Evolutionary conservation across 2,797 vertebrate species (phyloP).

Genomic region (Trematomus bernacchii): DNA sequence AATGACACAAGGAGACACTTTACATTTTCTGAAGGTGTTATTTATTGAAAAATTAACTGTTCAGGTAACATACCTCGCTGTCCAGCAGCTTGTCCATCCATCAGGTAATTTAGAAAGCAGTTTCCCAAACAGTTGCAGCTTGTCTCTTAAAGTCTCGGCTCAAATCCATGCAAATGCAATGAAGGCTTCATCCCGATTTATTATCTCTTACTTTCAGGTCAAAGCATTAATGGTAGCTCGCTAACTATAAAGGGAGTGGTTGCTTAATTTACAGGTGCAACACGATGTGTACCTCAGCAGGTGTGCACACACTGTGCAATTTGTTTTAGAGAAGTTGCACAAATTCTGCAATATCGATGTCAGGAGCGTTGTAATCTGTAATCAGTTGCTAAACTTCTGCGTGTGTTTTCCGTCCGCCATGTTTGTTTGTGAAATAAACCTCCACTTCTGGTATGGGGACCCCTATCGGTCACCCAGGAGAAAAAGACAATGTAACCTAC

Average conservation of each 20-base stretch:
- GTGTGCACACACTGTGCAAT: background rate
- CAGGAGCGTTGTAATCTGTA: too few species aligned
- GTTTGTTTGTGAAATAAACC: background rate
- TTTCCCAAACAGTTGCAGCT: background rate
- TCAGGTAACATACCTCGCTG: background rate
- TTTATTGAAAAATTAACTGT: background rate
- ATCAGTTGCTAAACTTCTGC: background rate
- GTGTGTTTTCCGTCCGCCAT: background rate
- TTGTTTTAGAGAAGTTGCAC: background rate
- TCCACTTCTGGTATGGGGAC: background rate
- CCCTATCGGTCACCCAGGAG: background rate
- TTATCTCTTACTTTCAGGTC: background rate
- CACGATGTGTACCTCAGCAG: background rate
- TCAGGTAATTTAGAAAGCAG: background rate
- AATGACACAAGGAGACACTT: background rate
- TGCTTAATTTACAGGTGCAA: background rate
- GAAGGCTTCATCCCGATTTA: background rate
- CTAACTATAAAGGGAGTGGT: background rate
- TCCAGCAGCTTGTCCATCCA: background rate
- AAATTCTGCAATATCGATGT: too few species aligned
- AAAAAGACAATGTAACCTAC: background rate
- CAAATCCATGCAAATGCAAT: background rate
- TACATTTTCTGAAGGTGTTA: too few species aligned
- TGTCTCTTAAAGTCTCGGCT: background rate
- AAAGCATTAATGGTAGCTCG: background rate